Percentiles rank a stretch among this genome's conserved stretches.
These are phyloP conservation scores for Pediacus dermestoides DNA, from an alignment of 2,888 invertebrate species.

Conservation along the genomic window DNA sequence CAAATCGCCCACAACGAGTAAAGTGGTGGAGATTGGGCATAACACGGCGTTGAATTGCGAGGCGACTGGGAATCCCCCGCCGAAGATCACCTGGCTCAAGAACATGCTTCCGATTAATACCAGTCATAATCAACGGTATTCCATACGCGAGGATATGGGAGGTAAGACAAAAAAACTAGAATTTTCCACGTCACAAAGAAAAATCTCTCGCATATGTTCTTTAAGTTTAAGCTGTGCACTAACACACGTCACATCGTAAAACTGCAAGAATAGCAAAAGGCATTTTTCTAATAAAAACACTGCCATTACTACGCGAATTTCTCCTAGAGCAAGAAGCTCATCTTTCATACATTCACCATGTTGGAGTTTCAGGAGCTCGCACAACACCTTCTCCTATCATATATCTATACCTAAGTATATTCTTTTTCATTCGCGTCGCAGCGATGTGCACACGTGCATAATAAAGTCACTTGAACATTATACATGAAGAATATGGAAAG, in stretches of 20 bases:
- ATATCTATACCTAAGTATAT: slow-evolving; percentile 12
- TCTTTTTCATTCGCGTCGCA: slow-evolving; percentile 10
- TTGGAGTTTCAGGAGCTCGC: too few relatives aligned
- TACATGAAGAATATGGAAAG: slow-evolving; percentile 10
- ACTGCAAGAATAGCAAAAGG: too few relatives aligned
- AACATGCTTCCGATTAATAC: slow-evolving; percentile 87
- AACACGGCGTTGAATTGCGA: slow-evolving; percentile 86
- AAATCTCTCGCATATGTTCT: too few relatives aligned
- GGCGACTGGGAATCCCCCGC: slow-evolving; percentile 79
- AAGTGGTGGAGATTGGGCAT: slow-evolving; percentile 95
- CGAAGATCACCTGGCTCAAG: slow-evolving; percentile 88
- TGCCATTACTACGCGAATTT: too few relatives aligned
- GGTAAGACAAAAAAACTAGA: slow-evolving; percentile 55
- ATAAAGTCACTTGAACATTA: slow-evolving; percentile 13
- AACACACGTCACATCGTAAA: too few relatives aligned
- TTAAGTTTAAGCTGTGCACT: too few relatives aligned
- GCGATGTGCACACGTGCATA: slow-evolving; percentile 12
- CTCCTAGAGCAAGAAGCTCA: too few relatives aligned
- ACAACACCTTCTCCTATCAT: too few relatives aligned
- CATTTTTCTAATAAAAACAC: too few relatives aligned
- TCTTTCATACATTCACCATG: too few relatives aligned
- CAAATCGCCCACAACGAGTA: slow-evolving; percentile 83
- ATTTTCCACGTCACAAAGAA: too few relatives aligned
- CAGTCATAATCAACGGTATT: slow-evolving; percentile 77
- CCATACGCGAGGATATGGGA: slow-evolving; percentile 74